Evolutionary conservation across 2,113 vertebrate species (phyloP).

Genomic region (Nestor notabilis): DNA sequence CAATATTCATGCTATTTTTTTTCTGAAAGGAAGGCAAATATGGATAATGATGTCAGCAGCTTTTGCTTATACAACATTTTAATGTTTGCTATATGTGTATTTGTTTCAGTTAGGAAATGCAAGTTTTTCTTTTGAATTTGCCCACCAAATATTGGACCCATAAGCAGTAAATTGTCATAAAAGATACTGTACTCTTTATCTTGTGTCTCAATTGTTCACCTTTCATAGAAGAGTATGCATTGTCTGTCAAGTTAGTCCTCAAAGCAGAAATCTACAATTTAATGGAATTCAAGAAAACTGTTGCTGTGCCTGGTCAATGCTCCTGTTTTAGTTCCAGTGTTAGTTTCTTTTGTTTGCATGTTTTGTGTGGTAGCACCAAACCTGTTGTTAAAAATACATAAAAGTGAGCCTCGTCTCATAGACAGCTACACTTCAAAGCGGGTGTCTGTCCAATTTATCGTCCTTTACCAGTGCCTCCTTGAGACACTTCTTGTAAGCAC

Average conservation of each 20-base stretch:
- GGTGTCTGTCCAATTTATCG: not conserved
- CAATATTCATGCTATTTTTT: not conserved
- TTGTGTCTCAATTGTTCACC: not conserved
- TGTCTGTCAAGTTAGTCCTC: not conserved
- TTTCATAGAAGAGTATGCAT: not conserved
- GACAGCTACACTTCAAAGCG: not conserved
- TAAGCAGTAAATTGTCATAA: not conserved
- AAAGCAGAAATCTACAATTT: not conserved
- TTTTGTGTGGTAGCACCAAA: not conserved
- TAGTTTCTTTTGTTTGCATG: not conserved
- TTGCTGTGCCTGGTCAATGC: not conserved
- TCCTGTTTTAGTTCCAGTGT: not conserved
- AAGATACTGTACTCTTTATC: not conserved
- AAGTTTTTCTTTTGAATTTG: not conserved
- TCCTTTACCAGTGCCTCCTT: not conserved
- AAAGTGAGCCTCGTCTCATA: not conserved
- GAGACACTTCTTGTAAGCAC: not conserved
- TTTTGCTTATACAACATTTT: not conserved
- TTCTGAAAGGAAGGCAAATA: not conserved
- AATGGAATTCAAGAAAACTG: not conserved
- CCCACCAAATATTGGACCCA: not conserved
- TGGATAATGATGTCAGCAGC: not conserved
- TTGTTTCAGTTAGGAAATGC: not conserved
- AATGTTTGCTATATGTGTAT: not conserved
- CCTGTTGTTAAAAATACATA: not conserved